These are phyloP conservation scores for Tenrec ecaudatus DNA, from an alignment of 2,113 vertebrate species.

Conservation along the genomic window DNA sequence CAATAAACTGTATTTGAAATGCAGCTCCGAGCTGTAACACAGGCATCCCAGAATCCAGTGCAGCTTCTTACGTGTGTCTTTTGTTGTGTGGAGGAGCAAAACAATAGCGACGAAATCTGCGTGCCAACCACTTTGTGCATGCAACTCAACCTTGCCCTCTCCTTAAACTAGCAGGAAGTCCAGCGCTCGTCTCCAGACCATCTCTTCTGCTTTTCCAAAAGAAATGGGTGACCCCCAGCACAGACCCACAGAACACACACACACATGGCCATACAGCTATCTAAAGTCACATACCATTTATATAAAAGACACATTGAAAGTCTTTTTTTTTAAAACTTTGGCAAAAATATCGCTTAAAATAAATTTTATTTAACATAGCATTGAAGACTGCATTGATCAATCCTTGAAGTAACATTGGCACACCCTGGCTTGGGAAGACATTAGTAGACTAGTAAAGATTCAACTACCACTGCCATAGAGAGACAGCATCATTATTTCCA, in stretches of 20 bases:
- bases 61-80: neutral
- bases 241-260: neutral
- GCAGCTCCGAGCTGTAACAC: neutral
- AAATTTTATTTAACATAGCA: neutral
- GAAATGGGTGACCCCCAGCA: neutral
- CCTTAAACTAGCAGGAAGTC: constrained; percentile 48
- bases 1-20: constrained; percentile 36
- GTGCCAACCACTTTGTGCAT: neutral
- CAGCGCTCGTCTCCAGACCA: neutral
- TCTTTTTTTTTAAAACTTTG: constrained; percentile 6
- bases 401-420: constrained; percentile 13
- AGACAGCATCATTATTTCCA: neutral
- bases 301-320: neutral
- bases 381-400: neutral
- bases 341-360: constrained; percentile 52
- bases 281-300: neutral
- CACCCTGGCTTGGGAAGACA: neutral
- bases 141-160: neutral
- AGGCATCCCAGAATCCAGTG: neutral
- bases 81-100: neutral
- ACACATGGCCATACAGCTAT: neutral
- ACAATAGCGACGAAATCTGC: neutral
- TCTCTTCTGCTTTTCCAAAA: constrained; percentile 32
- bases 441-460: neutral
- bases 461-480: neutral